phyloP scores from a whole-genome alignment of 1,140 invertebrate genomes.

The Trichogramma pretiosum region DNA sequence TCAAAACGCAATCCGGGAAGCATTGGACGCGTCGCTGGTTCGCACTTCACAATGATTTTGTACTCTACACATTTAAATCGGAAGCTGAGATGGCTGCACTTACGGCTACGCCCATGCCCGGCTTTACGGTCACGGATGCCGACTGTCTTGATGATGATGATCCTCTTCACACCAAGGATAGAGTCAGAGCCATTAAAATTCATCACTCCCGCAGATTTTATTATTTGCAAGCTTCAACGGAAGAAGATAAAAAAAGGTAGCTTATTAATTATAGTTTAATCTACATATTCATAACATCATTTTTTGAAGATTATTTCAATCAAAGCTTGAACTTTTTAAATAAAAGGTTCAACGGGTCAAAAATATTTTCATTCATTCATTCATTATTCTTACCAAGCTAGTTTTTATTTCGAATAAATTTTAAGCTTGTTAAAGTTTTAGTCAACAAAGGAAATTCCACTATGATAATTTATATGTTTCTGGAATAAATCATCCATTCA shows the following conservation, averaged over 20 bases:
- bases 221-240: constrained; percentile 47
- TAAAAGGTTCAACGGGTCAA: no score
- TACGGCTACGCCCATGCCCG: constrained; percentile 57
- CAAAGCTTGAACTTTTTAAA: no score
- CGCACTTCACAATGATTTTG: constrained; percentile 53
- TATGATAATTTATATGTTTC: no score
- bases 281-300: no score
- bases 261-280: constrained; percentile 13
- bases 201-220: constrained; percentile 50
- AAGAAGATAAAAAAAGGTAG: constrained; percentile 44
- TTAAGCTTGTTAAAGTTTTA: no score
- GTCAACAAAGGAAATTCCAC: no score
- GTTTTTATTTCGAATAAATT: no score
- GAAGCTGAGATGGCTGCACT: constrained; percentile 51
- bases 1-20: constrained; percentile 51
- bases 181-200: constrained; percentile 49
- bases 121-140: constrained; percentile 45
- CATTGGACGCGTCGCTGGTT: constrained; percentile 55
- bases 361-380: no score
- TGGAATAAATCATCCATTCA: no score
- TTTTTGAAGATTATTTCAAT: neutral
- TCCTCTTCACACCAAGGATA: constrained; percentile 37
- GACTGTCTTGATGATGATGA: constrained; percentile 34
- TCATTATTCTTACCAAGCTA: no score
- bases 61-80: constrained; percentile 56